These are phyloP conservation scores for Zelleria hepariella DNA, from an alignment of 2,888 invertebrate genomes.

Conservation along the genomic window DNA sequence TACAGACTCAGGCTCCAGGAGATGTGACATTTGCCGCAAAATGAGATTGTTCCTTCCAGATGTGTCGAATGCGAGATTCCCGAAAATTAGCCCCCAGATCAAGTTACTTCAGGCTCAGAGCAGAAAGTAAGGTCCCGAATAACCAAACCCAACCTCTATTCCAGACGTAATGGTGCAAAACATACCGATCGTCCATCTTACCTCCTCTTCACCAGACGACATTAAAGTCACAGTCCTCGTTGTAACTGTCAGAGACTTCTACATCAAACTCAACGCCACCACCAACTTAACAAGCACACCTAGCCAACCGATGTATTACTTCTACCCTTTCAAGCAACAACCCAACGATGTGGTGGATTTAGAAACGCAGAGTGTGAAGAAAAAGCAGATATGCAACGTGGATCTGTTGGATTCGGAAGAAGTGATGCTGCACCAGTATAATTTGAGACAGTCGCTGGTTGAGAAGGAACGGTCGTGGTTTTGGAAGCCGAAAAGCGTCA, in stretches of 20 bases:
- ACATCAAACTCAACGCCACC: conserved; percentile 48
- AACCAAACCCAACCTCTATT: conserved; percentile 15
- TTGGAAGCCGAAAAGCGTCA: conserved; percentile 61
- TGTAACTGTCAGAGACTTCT: conserved; percentile 73
- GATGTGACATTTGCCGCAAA: too few species aligned
- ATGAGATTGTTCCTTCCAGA: too few species aligned
- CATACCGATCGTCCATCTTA: conserved; percentile 77
- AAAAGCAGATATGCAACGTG: conserved; percentile 73
- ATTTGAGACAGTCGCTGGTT: conserved; percentile 22
- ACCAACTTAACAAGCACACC: conserved; percentile 59
- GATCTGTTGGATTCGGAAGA: conserved; percentile 30
- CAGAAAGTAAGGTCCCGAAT: background rate
- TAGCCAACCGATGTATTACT: conserved; percentile 65
- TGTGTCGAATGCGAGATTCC: too few species aligned
- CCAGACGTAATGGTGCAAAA: conserved; percentile 49
- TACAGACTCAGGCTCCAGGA: too few species aligned
- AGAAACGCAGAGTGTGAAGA: conserved; percentile 31
- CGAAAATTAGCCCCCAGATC: too few species aligned
- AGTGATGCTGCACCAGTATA: conserved; percentile 22
- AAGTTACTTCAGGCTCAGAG: too few species aligned
- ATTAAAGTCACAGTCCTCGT: conserved; percentile 74
- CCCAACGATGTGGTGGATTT: conserved; percentile 35
- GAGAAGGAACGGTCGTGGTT: conserved; percentile 31
- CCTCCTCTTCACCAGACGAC: conserved; percentile 73
- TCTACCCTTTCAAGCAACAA: conserved; percentile 63